Base-by-base conservation (phyloP, 2,797 vertebrate genomes). In the Alcedo atthis region DNA sequence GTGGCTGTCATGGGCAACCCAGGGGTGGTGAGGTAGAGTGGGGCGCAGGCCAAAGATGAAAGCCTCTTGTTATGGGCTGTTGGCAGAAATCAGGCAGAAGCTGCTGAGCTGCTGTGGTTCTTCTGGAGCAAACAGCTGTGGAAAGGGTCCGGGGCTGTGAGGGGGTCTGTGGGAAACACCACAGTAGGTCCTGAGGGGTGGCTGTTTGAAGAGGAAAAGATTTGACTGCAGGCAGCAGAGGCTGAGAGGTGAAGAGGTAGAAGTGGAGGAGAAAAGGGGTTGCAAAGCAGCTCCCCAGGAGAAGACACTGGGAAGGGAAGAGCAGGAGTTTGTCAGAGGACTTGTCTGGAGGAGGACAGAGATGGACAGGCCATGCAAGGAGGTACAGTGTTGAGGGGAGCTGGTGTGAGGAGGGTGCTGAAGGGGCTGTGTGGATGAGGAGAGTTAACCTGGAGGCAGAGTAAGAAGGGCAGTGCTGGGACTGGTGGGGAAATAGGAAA, bases 71-170 rank as follows among this genome's bases (percentile, higher is more conserved):
- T 24, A 5, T 1, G 18, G 67, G 49, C 49, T 53, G 71, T 79
- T 62, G 54, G 67, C 35, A 78, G 57, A 67, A 69, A 69, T 54
- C 16, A 49, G 80, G 21, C 79, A 18, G 3, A 17, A 66, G 53
- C 49, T 83, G 62, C 26, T 0, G 1, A 49, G 61, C 28, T 1
- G 4, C 37, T 49, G 32, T 3, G 0, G 46, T 49, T 32, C 59
- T 61, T n/a, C 32, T 81, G 46, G 59, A n/a, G 30, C n/a, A 76
- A 77, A 79, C 1, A 9, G 86, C 54, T 78, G 57, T 12, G 58
- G 48, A 25, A 83, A 54, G 24, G 24, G 13, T 28, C 2, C 7
- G 42, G 32, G 9, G 54, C 76, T 45, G 9, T 24, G 58, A 13
- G 35, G 57, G 42, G 28, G 9, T 45, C 54, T 66, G n/a, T 8